These are phyloP conservation scores for Cardiocondyla obscurior DNA, from an alignment of 1,140 invertebrate genomes.

Conservation along the genomic window DNA sequence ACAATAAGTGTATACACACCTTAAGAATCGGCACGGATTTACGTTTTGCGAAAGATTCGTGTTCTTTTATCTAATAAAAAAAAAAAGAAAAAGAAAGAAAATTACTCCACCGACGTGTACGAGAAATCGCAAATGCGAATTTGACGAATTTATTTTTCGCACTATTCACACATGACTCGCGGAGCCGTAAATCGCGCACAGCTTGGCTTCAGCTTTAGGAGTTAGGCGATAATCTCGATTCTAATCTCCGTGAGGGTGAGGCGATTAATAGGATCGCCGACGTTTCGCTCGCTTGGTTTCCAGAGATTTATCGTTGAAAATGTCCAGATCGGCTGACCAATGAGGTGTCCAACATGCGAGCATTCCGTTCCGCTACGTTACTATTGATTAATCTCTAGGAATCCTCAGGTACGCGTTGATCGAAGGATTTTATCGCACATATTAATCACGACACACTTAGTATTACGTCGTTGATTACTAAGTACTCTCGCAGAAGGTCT, in stretches of 20 bases:
- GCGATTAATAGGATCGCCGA: slow-evolving; percentile 6
- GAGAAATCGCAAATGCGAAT: not conserved
- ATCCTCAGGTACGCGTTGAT: slow-evolving; percentile 27
- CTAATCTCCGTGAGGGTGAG: slow-evolving; percentile 3
- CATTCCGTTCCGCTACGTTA: slow-evolving; percentile 33
- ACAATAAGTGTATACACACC: too few species aligned
- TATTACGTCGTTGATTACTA: slow-evolving; percentile 31
- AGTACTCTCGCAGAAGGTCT: not conserved
- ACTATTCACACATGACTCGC: not conserved
- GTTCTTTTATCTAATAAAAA: too few species aligned
- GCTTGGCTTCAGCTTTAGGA: not conserved
- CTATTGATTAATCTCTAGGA: slow-evolving; percentile 37
- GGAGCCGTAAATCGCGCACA: not conserved
- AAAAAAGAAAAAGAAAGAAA: too few species aligned
- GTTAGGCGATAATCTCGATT: slow-evolving; percentile 46
- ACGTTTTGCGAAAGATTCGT: not conserved
- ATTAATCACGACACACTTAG: slow-evolving; percentile 3
- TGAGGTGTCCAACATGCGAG: slow-evolving; percentile 14
- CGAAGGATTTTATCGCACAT: not conserved
- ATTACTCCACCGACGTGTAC: too few species aligned
- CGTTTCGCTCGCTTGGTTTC: slow-evolving; percentile 10
- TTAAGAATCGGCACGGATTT: not conserved
- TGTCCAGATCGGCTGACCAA: slow-evolving; percentile 33
- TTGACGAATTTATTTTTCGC: not conserved
- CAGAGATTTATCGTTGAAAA: slow-evolving; percentile 45